Evolutionary conservation across 2,113 vertebrate species (phyloP), one percentile per base, ranked within the genome.

Genomic region (Semnornis frantzii): DNA sequence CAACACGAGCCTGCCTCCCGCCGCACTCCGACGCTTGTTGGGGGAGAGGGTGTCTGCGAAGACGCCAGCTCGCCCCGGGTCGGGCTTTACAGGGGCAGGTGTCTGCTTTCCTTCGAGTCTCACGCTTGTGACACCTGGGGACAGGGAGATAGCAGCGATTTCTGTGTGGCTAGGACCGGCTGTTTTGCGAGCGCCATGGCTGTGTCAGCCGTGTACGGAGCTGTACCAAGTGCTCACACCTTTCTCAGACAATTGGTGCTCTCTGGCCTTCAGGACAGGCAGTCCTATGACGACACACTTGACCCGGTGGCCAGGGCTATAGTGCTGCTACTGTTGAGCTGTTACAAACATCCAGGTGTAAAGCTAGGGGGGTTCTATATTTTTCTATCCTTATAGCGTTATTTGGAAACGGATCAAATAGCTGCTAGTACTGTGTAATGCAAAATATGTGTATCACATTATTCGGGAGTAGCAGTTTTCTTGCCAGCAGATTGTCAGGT

Each of bases 351-450:
- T 60, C 18, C 28, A 31, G 9, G 10, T 31, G 15, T 44, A 39
- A 70, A 89, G 15, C 50, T 55, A 12, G 12, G 7, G 18, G 14
- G 10, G 23, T n/a, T 33, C 30, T 25, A 2, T 19, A 9, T 31
- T 25, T 82, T 71, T 42, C 31, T 6, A 3, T 64, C n/a, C 11
- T 59, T 21, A 4, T 0, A 9, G 60, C 19, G 65, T 63, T 92
- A 9, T 63, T 89, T 81, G 66, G 24, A 48, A 80, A 42, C 7
- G 0, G 16, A 16, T 34, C 18, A 6, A 13, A 7, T 64, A 72
- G 34, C 12, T 31, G 1, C 17, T 9, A 16, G 65, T 5, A 30
- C 60, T 34, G 1, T 55, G 46, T 34, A 15, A 23, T 0, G 0
- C 25, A 10, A 11, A 73, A 17, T 7, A 31, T 8, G 25, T 3